Base-by-base conservation (phyloP, 2,797 vertebrate species). In the Rhinella marina region DNA sequence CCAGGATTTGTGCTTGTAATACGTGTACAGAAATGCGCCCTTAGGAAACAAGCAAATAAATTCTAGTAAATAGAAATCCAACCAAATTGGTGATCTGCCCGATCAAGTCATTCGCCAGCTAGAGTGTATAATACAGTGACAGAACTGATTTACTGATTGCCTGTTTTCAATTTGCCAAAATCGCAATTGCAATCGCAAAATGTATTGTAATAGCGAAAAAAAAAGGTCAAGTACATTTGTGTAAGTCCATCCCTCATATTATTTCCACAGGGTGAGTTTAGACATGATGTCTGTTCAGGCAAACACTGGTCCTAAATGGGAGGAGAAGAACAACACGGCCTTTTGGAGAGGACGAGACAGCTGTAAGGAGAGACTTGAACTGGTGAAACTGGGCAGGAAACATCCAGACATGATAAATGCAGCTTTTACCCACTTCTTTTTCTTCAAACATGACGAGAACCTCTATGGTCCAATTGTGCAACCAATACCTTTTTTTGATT, bases 221-320 rank as follows among this genome's bases (percentile, higher is more conserved):
- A 68, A 41, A 73, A 16, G 19, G 10, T 68, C 25, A 12, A 68
- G 3, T 27, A 68, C 64, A 68, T 27, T 68, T 73, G 10, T 32
- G 19, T 41, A 41, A 13, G 2, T n/a, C 10, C 12, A 62, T 50
- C 27, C 41, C 12, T 25, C 21, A 17, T 90, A 91, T 90, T 90
- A 68, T 59, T 82, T 73, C 64, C 91, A 88, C 92, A 99, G 98
- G 92, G 97, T 99, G 13, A 99, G 98, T 91, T 93, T 99, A 94
- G 98, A 99, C 92, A 99, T 99, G 97, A 96, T 98, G 97, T 99
- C 98, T 0, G 97, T 99, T 77, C 98, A 99, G 92, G 97, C 96
- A 77, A 99, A 98, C 91, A 98, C 97, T 0, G 98, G 98, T 3
- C 97, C 97, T 0, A 90, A 90, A 0, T 99, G 98, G 98, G 92